A percentile compares a stretch with the other conserved stretches of the same genome.
These are phyloP conservation scores for Fukomys damarensis DNA, from an alignment of 2,113 vertebrate species.

Conservation along the genomic window DNA sequence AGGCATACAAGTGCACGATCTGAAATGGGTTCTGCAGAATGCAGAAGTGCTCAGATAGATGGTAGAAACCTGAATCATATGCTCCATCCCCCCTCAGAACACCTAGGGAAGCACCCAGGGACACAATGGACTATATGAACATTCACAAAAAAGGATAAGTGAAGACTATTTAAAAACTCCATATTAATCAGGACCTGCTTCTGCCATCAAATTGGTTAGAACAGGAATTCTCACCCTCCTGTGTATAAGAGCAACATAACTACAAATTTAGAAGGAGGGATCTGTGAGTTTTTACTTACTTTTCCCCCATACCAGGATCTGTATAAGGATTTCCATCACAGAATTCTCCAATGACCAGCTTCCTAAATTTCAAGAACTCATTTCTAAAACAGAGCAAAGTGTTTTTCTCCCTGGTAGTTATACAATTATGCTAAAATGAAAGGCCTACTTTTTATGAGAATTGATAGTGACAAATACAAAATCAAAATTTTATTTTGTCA, in stretches of 20 bases:
- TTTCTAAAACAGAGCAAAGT: not conserved
- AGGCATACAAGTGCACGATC: not conserved
- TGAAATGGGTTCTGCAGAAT: slow-evolving; percentile 26
- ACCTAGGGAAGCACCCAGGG: not conserved
- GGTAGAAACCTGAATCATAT: not conserved
- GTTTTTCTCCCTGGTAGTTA: not conserved
- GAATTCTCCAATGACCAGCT: not conserved
- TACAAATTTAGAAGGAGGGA: not conserved
- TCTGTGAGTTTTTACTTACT: not conserved
- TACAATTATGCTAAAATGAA: not conserved
- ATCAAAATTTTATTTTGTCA: not conserved
- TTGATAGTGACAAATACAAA: not conserved
- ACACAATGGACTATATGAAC: not conserved
- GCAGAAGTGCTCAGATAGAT: not conserved
- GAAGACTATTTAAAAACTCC: not conserved
- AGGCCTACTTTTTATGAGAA: slow-evolving; percentile 41
- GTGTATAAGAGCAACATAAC: not conserved
- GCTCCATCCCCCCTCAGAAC: not conserved
- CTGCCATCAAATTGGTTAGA: not conserved
- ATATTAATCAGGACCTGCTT: not conserved
- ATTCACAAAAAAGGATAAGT: not conserved
- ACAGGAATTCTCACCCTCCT: not conserved
- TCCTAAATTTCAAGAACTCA: slow-evolving; percentile 39
- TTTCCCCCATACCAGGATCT: not conserved
- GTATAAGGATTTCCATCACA: slow-evolving; percentile 1